Conservation (phyloP, 2,797 vertebrate genomes). For the Cirrhinus mrigala region DNA sequence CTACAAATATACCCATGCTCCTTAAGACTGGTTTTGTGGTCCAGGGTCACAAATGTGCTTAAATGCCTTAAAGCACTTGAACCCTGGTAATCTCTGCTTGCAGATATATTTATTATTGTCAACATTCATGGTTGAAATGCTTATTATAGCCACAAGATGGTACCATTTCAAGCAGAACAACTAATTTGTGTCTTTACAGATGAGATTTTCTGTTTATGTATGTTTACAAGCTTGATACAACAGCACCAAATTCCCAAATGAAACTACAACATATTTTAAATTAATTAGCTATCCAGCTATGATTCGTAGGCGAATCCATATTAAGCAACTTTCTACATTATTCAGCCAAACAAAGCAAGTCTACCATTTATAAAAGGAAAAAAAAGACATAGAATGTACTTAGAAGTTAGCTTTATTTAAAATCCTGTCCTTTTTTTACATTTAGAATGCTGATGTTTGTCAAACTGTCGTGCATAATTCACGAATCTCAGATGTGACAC, state of each 20-base stretch:
- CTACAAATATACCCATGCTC: too few relatives aligned
- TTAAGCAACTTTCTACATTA: neutral
- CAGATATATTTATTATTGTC: neutral
- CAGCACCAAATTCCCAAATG: neutral
- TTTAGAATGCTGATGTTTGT: neutral
- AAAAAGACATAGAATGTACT: neutral
- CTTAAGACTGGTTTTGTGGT: too few relatives aligned
- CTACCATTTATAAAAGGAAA: neutral
- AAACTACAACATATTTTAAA: neutral
- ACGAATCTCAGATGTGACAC: neutral
- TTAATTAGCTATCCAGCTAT: neutral
- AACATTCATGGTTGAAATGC: neutral
- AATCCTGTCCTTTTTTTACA: neutral
- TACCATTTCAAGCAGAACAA: slow-evolving; percentile 4
- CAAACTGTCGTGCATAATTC: neutral
- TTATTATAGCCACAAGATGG: slow-evolving; percentile 14
- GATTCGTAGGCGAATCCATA: neutral
- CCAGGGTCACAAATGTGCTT: too few relatives aligned
- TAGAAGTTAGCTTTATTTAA: neutral
- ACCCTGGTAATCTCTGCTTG: too few relatives aligned
- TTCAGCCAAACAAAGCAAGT: neutral
- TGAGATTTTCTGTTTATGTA: neutral
- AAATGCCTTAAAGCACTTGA: too few relatives aligned
- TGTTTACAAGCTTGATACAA: neutral
- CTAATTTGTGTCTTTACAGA: neutral